These are phyloP conservation scores for Microplitis deprimator DNA, from an alignment of 2,888 invertebrate genomes.

Conservation along the genomic window DNA sequence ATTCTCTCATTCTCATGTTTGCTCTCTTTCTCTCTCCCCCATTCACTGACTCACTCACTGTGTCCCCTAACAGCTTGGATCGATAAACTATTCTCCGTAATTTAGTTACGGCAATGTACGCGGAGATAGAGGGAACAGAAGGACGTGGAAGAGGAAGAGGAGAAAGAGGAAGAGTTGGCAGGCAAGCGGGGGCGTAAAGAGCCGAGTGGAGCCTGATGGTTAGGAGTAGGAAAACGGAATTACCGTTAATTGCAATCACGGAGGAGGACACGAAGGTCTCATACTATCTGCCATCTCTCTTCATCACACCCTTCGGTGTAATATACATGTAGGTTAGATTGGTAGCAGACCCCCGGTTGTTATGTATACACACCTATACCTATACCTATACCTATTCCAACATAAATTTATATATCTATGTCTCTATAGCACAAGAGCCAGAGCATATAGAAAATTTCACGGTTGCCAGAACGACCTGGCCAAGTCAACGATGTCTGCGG, in stretches of 20 bases:
- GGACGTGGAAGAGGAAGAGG: background rate
- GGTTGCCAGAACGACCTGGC: conserved; percentile 31
- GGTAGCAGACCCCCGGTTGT: background rate
- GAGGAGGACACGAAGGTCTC: conserved; percentile 19
- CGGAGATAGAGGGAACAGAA: conserved; percentile 33
- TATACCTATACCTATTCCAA: background rate
- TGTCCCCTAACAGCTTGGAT: conserved; percentile 43
- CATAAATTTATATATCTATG: no score
- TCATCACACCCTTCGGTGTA: conserved; percentile 1
- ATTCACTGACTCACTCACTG: background rate
- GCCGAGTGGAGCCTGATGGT: conserved; percentile 20
- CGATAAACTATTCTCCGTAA: conserved; percentile 59
- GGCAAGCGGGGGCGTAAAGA: conserved; percentile 14
- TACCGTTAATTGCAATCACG: conserved; percentile 59
- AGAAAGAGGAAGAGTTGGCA: conserved; percentile 16
- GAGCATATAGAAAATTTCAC: conserved; percentile 46
- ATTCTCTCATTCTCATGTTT: background rate
- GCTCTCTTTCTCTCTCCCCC: conserved; percentile 2
- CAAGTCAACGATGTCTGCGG: conserved; percentile 30
- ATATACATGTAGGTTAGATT: conserved; percentile 1
- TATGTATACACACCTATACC: background rate
- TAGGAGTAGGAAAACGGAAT: conserved; percentile 54
- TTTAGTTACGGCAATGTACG: conserved; percentile 48
- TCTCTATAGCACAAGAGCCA: no score
- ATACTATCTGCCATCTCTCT: background rate